A percentile compares a stretch with the other conserved stretches of the same genome.
phyloP scores from a whole-genome alignment of 2,888 invertebrate genomes.

The Cynaeus angustus region DNA sequence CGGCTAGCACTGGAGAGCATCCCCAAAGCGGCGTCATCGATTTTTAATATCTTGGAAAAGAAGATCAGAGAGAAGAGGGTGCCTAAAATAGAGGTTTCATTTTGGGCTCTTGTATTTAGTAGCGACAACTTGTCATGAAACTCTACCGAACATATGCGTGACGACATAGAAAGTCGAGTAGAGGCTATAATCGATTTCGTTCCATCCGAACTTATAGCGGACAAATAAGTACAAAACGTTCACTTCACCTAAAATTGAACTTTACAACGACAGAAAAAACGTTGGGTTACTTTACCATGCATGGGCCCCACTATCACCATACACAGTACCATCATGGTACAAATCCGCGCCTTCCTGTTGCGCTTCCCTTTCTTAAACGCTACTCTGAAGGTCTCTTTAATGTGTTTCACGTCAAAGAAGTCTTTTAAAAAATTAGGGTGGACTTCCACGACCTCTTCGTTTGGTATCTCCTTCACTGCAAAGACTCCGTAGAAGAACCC shows the following conservation, averaged over 20 bases:
- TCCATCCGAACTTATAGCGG: conserved; percentile 87
- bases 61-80: conserved; percentile 85
- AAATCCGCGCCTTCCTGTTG: conserved; percentile 80
- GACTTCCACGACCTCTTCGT: conserved; percentile 70
- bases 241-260: conserved; percentile 79
- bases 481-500: conserved; percentile 59
- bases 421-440: conserved; percentile 64
- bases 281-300: conserved; percentile 76
- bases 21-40: conserved; percentile 87
- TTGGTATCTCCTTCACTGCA: conserved; percentile 57
- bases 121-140: too few relatives aligned
- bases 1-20: conserved; percentile 87
- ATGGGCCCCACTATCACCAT: conserved; percentile 88
- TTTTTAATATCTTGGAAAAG: conserved; percentile 83
- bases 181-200: conserved; percentile 87
- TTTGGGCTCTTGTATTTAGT: background rate
- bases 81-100: conserved; percentile 79
- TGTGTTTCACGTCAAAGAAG: conserved; percentile 83
- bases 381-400: conserved; percentile 82
- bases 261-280: background rate
- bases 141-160: conserved; percentile 81
- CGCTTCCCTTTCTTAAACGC: conserved; percentile 84
- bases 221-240: conserved; percentile 87
- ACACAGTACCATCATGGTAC: conserved; percentile 83
- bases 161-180: conserved; percentile 87